Base-by-base conservation (phyloP, 2,888 invertebrate species). In the Cheilosia urbana region DNA sequence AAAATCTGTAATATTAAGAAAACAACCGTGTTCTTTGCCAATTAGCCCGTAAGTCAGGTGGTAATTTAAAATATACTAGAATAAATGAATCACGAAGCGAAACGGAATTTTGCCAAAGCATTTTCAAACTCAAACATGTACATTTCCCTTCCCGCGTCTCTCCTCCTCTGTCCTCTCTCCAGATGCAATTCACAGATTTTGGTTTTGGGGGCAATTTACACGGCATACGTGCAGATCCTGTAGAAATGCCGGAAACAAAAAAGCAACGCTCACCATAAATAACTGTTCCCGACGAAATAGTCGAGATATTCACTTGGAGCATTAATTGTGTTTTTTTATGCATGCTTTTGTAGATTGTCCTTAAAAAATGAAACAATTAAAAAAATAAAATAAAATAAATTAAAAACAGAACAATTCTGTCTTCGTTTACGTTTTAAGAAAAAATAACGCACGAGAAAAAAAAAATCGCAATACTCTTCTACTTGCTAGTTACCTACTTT, bases 101-200 rank as follows among this genome's bases (percentile, higher is more conserved):
- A 87, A 87, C 87, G 77, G 87, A 87, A 87, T 77, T 87, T 87
- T 87, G 78, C 87, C 87, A 87, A 87, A 87, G 87, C 82, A 78
- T 87, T 82, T 87, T 87, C 87, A 82, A 73, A 78, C 68, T 69
- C 57, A 47, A 51, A 53, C 40, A 60, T 30, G 57, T 84, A 55
- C 75, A 66, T 77, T 21, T 40, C 58, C 45, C 53, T 47, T 55
- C 60, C 57, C 75, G 30, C 57, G n/a, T 60, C 65, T 73, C 42
- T 79, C 21, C 45, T 53, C 21, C 15, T 24, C 60, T 73, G 49
- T 53, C 17, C 15, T 7, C 60, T 73, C 55, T 72, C 62, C 71
- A n/a, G 45, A 66, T 47, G 51, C 15, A 55, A 72, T 62, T 60
- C 53, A 47, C 34, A 62, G 69, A 81, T 71, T 45, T 82, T 77